Evolutionary conservation across 2,797 vertebrate genomes (phyloP).

Genomic region (Tenualosa ilisha): DNA sequence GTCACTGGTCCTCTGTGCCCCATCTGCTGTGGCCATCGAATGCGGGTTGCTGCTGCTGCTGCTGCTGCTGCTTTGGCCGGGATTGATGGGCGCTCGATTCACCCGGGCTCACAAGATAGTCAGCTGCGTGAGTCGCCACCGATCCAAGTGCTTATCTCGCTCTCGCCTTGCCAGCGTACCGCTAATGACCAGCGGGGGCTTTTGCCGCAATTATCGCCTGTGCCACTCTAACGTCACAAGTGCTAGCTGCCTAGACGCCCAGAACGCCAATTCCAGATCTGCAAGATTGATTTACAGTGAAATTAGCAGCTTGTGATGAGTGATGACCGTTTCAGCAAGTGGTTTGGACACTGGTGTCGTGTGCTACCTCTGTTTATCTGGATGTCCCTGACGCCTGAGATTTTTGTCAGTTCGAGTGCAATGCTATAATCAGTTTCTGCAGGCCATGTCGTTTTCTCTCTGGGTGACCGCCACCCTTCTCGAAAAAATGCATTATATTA

Average conservation of each 20-base stretch:
- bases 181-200: conserved; percentile 68
- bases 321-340: background rate
- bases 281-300: background rate
- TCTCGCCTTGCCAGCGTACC: conserved; percentile 64
- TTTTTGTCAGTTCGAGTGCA: background rate
- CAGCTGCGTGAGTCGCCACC: conserved; percentile 71
- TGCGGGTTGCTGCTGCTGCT: conserved; percentile 33
- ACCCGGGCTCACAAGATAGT: conserved; percentile 66
- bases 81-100: conserved; percentile 75
- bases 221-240: conserved; percentile 41
- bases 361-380: background rate
- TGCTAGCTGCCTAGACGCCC: conserved; percentile 11
- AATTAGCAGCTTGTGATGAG: background rate
- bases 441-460: background rate
- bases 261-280: background rate
- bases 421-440: conserved; percentile 4
- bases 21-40: conserved; percentile 63
- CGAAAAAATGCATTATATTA: background rate
- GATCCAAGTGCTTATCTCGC: conserved; percentile 75
- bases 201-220: conserved; percentile 63
- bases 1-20: conserved; percentile 66
- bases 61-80: conserved; percentile 54
- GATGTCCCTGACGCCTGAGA: background rate
- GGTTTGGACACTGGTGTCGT: background rate
- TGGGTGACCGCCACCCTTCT: background rate